Evolutionary conservation across 2,888 invertebrate genomes (phyloP), one percentile per base, ranked within the genome.

Genomic region (Cataglyphis cursor): DNA sequence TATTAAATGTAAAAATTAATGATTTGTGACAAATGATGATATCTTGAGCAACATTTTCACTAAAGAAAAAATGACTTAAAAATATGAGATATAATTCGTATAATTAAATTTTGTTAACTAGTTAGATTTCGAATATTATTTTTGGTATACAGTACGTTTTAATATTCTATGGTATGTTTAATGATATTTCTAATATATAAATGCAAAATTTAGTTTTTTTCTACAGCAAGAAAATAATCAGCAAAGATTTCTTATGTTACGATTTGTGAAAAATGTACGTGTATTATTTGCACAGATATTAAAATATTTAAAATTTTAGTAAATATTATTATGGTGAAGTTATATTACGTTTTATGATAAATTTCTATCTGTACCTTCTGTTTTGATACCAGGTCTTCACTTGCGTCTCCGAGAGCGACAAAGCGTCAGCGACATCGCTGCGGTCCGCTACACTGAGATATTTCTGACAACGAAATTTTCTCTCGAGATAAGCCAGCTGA

Each of bases 351-450:
- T 9, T n/a, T 18, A 38, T 12, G 24, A 1, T 66, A 5, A 76
- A 66, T 31, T 57, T n/a, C 9, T n/a, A 51, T 61, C 83, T 95
- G 95, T 91, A 98, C 98, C 98, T 96, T 95, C 98, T 96, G 93
- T 98, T 98, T 95, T 98, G 98, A 92, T 98, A 99, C 99, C 99
- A 99, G 1, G 99, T 99, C 95, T 99, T 99, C 75, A 99, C 98
- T 92, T 99, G 99, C 0, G 99, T 99, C 95, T 99, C 99, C 51
- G 98, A 98, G 38, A 99, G 96, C 92, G 97, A 98, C 35, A 99
- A 96, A 0, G 98, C 97, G 92, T 98, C 98, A 0, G 99, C 99
- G 0, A 99, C 98, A 94, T 98, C 98, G 81, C 98, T 98, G 57
- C 99, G 96, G 94, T 99, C 99, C 0, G 98, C 98, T 9, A 99